phyloP scores from a whole-genome alignment of 2,113 vertebrate species.

The Chaetorhynchus papuensis region DNA sequence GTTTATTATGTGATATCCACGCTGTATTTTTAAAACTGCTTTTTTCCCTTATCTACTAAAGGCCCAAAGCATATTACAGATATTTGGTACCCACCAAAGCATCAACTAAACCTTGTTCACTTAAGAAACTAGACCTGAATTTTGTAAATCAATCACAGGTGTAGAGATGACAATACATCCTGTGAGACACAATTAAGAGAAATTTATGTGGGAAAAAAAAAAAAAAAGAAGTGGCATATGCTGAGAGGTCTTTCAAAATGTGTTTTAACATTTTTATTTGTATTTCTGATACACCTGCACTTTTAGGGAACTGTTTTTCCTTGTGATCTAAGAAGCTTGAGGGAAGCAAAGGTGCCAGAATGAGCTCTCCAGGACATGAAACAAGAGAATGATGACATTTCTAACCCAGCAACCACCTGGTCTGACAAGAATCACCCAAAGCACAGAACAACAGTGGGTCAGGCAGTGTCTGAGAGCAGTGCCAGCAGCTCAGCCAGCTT shows the following conservation, averaged over 20 bases:
- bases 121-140: neutral
- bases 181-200: neutral
- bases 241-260: neutral
- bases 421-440: neutral
- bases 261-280: rapidly evolving
- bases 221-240: no score
- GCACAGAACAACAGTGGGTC: neutral
- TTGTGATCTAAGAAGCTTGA: neutral
- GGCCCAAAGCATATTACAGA: neutral
- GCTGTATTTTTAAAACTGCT: neutral
- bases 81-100: neutral
- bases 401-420: neutral
- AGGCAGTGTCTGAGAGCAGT: neutral
- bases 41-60: neutral
- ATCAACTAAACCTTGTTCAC: neutral
- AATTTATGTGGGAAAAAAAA: neutral
- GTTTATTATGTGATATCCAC: neutral
- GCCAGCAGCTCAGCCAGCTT: neutral
- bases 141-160: neutral
- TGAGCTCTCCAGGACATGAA: neutral
- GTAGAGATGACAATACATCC: rapidly evolving
- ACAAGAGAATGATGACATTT: neutral
- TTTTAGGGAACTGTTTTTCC: neutral
- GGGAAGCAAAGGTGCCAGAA: neutral
- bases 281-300: neutral